A percentile compares a stretch with the other conserved stretches of the same genome.
These are phyloP conservation scores for Arion vulgaris DNA, from an alignment of 1,140 invertebrate species.

Conservation along the genomic window DNA sequence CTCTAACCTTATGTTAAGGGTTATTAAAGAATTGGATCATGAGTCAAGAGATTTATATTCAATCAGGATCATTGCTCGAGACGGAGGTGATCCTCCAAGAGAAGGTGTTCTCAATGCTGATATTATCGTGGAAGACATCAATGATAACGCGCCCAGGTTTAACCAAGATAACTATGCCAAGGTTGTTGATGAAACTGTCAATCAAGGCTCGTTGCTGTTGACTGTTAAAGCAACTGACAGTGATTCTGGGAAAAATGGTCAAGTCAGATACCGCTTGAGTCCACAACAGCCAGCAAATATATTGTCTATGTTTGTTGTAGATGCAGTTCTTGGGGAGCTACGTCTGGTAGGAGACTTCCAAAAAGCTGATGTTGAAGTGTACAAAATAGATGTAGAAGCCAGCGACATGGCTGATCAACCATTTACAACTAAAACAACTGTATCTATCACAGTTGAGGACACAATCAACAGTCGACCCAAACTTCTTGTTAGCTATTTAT, in stretches of 20 bases:
- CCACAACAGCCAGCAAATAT: conserved; percentile 69
- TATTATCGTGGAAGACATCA: conserved; percentile 75
- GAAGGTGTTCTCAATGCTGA: conserved; percentile 48
- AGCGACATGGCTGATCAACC: conserved; percentile 53
- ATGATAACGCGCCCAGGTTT: conserved; percentile 67
- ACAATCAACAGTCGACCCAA: conserved; percentile 66
- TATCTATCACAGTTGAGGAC: conserved; percentile 64
- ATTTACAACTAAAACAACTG: conserved; percentile 56
- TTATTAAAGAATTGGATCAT: conserved; percentile 58
- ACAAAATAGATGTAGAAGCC: conserved; percentile 54
- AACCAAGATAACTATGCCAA: conserved; percentile 80
- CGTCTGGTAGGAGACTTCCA: conserved; percentile 51
- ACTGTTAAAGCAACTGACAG: conserved; percentile 94
- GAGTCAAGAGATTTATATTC: conserved; percentile 55
- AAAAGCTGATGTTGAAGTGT: conserved; percentile 50
- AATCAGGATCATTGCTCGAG: conserved; percentile 57
- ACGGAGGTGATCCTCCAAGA: conserved; percentile 74
- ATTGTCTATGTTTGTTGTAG: conserved; percentile 55
- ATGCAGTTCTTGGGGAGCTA: conserved; percentile 54
- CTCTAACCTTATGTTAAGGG: conserved; percentile 55
- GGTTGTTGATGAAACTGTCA: conserved; percentile 79
- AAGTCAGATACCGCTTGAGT: conserved; percentile 89
- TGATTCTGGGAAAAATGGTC: conserved; percentile 96
- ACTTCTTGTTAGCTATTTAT: conserved; percentile 60
- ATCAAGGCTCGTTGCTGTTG: conserved; percentile 85